Percentiles rank a stretch among this genome's conserved stretches.
phyloP scores from a whole-genome alignment of 2,797 vertebrate genomes.

The Apodemus agrarius region DNA sequence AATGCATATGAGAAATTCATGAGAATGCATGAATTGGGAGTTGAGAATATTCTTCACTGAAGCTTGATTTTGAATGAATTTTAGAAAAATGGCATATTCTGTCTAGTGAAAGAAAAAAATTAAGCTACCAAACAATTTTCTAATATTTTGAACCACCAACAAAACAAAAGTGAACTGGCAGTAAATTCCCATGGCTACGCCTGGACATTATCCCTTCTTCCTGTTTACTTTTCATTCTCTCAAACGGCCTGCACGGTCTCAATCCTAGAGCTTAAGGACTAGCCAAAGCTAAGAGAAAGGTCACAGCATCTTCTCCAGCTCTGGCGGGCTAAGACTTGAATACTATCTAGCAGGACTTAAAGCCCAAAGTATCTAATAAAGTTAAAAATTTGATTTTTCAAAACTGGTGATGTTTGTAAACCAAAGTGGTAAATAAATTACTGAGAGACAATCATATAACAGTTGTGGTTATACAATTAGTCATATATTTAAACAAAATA shows the following conservation, averaged over 20 bases:
- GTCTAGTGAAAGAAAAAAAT: slow-evolving; percentile 29
- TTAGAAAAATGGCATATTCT: background rate
- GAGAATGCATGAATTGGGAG: background rate
- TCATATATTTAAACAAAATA: background rate
- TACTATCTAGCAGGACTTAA: background rate
- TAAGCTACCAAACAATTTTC: background rate
- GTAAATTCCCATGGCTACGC: background rate
- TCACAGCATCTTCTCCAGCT: background rate
- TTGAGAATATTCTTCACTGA: background rate
- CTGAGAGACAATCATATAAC: background rate
- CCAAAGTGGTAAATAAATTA: background rate
- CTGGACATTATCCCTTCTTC: background rate
- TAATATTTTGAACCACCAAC: slow-evolving; percentile 24
- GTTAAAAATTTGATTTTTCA: background rate
- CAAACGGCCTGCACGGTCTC: background rate
- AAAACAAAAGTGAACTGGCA: background rate
- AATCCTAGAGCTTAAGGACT: background rate
- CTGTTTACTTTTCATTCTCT: background rate
- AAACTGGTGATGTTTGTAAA: background rate
- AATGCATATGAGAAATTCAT: background rate
- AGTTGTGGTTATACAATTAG: background rate
- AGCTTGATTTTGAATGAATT: background rate
- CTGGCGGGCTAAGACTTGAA: background rate
- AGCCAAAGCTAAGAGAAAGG: background rate
- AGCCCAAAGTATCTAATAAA: background rate